Conservation (phyloP, 2,113 vertebrate genomes). For the Pagrus major region DNA sequence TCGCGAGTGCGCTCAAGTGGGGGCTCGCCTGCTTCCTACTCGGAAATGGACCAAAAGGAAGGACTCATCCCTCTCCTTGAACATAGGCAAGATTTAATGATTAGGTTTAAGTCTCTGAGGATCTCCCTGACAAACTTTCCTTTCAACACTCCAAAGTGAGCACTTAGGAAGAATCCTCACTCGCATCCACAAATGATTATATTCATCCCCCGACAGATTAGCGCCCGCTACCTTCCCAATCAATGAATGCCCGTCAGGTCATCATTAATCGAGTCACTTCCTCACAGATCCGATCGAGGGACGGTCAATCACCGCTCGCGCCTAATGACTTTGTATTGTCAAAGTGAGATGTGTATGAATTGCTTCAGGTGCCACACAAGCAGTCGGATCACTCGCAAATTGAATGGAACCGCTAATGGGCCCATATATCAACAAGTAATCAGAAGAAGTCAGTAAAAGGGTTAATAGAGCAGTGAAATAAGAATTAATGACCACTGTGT, state of each 20-base stretch:
- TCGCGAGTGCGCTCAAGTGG: conserved; percentile 59
- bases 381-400: conserved; percentile 27
- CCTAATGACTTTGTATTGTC: conserved; percentile 70
- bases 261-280: conserved; percentile 69
- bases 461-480: conserved; percentile 75
- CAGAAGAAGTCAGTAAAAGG: conserved; percentile 57
- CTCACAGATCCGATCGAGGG: conserved; percentile 53
- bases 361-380: conserved; percentile 46
- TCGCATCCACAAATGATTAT: conserved; percentile 46
- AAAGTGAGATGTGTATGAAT: conserved; percentile 65
- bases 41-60: conserved; percentile 35
- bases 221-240: conserved; percentile 56
- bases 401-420: conserved; percentile 67
- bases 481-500: conserved; percentile 49
- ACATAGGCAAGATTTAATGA: conserved; percentile 51
- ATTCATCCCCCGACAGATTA: conserved; percentile 55
- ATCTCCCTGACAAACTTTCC: conserved; percentile 39
- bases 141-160: conserved; percentile 27
- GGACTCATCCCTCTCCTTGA: conserved; percentile 13
- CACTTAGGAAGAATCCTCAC: conserved; percentile 13
- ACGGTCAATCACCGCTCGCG: conserved; percentile 62
- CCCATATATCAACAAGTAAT: conserved; percentile 73
- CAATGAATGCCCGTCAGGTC: conserved; percentile 51
- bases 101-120: conserved; percentile 46
- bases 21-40: neutral